Evolutionary conservation across 2,113 vertebrate genomes (phyloP), one percentile per base, ranked within the genome.

Genomic region (Heterochromis multidens): DNA sequence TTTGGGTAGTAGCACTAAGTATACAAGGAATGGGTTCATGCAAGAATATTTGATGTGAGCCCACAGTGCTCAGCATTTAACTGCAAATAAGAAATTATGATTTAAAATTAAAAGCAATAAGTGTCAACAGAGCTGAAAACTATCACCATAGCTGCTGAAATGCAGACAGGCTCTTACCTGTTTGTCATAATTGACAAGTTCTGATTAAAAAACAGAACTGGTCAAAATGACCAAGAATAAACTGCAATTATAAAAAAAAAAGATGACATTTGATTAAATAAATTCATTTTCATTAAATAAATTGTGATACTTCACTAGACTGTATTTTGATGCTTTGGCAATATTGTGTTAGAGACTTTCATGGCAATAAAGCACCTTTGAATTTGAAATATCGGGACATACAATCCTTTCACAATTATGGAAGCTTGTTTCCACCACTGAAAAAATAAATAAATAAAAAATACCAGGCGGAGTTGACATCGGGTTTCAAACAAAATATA

Each of bases 351-450:
- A 72, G 67, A 49, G 25, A 29, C 17, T 21, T 19, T 49, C 43
- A 49, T 72, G 67, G 16, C 19, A 49, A 72, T 72, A 72, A 72
- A 49, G 25, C 67, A 29, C 67, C 25, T 19, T 70, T 70, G 65
- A 70, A 70, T 29, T 70, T 70, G 40, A 27, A 70, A 70, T 70
- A 72, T 29, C 0, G 3, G 25, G 43, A 0, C 43, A 72, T 49
- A 25, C 25, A 72, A 21, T 72, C 1, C 9, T 72, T 13, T 72
- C 6, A 49, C 29, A 3, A 49, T 49, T 49, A 19, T 1, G 2
- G 23, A 49, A 70, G 16, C 65, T 70, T 70, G 7, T 70, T 70
- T 70, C 27, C 40, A 70, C 0, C 40, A 46, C 25, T 46, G n/a
- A 25, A 46, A 70, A 70, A 46, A 46, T 27, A 7, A 9, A 46